Evolutionary conservation across 64 coral and sea anemone genomes (phyloP).

Genomic region (Actinia equina): DNA sequence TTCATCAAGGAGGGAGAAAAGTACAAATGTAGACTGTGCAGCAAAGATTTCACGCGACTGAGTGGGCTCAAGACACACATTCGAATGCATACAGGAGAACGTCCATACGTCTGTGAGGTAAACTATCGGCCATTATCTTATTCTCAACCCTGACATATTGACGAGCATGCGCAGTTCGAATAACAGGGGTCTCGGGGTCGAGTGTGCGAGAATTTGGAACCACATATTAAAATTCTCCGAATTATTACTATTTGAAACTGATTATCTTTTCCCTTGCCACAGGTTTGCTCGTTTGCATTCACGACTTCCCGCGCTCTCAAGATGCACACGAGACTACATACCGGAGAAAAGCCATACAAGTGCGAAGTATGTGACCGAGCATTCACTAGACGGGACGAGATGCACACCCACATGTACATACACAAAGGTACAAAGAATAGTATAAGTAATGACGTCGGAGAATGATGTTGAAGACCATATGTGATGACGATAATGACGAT

Average conservation of each 20-base stretch:
- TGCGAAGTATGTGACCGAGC: constrained; percentile 84
- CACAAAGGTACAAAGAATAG: constrained; percentile 73
- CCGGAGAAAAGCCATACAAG: constrained; percentile 96
- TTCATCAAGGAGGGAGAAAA: constrained; percentile 91
- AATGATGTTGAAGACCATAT: not conserved
- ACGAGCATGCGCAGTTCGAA: no score
- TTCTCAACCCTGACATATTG: no score
- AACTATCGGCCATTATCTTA: not conserved
- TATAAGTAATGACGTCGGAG: not conserved
- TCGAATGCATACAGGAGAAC: constrained; percentile 78
- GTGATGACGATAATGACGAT: not conserved
- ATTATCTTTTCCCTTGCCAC: not conserved
- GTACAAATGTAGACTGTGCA: constrained; percentile 66
- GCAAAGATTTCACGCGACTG: constrained; percentile 77
- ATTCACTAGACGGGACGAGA: constrained; percentile 86
- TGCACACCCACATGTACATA: constrained; percentile 96
- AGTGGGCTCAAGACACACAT: constrained; percentile 84
- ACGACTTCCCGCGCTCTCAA: constrained; percentile 96
- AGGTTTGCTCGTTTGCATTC: constrained; percentile 83
- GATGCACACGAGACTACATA: constrained; percentile 94
- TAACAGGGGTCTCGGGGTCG: no score
- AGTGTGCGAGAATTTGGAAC: no score
- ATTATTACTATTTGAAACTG: not conserved
- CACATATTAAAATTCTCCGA: no score
- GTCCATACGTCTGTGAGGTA: constrained; percentile 80